Base-by-base conservation (phyloP, 2,113 vertebrate species). In the Bubalus kerabau region DNA sequence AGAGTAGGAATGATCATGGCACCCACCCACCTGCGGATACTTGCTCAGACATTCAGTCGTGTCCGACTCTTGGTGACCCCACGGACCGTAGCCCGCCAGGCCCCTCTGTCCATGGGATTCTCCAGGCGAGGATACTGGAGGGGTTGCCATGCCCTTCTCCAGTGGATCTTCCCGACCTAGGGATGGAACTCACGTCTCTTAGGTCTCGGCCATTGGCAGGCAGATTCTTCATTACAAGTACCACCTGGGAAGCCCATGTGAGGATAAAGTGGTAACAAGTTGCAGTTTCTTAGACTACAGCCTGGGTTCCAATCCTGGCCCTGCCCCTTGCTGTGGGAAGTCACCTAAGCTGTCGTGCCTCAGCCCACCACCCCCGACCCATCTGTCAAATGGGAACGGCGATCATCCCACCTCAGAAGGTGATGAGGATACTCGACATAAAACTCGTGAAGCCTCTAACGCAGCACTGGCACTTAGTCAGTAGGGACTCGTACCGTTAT, bases 11-110 rank as follows among this genome's bases (percentile, higher is more conserved):
- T 56, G 48, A 23, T 15, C 4, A 48, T 19, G 43, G 43, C 9
- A 8, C 23, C 81, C 43, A 4, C n/a, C 67, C 19, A 71, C n/a
- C n/a, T 71, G 67, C 5, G 9, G 67, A 71, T 23, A 40, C 6
- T 19, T 21, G 11, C n/a, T 40, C 64, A 71, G 67, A 71, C n/a
- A 23, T 40, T 40, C 67, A 71, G n/a, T 40, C 2, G 1, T 40
- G n/a, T 36, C 64, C 10, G 10, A 71, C 67, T 40, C 67, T 40
- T n/a, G 30, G n/a, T 1, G 10, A 23, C 19, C n/a, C 67, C 67
- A 23, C 0, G 10, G n/a, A 71, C 67, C 19, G 0, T 40, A 40
- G 67, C 67, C 67, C n/a, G 0, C 67, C n/a, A 40, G 67, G n/a
- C n/a, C n/a, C 67, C n/a, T 71, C 67, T 71, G 67, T 71, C 67